Percentiles rank a stretch among this genome's conserved stretches.
phyloP scores from a whole-genome alignment of 2,888 invertebrate genomes.

The Cheilosia pagana region DNA sequence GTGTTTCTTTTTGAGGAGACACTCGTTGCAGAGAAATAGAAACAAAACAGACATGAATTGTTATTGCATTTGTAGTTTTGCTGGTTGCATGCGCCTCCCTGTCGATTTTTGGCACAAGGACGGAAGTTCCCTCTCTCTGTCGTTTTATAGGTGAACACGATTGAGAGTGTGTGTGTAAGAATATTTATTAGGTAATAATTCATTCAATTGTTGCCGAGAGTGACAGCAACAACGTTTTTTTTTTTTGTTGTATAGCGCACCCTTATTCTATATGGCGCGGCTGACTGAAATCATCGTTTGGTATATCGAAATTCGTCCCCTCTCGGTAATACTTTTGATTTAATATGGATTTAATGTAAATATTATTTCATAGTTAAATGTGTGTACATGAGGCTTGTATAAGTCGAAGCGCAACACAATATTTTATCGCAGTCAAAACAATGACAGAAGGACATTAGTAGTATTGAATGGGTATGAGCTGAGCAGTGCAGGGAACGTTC shows the following conservation, averaged over 20 bases:
- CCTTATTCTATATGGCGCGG: not conserved
- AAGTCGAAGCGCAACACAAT: slow-evolving; percentile 10
- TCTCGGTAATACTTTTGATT: slow-evolving; percentile 13
- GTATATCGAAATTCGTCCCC: slow-evolving; percentile 3
- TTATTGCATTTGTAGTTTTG: slow-evolving; percentile 18
- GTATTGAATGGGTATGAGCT: too few species aligned
- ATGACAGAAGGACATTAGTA: slow-evolving; percentile 24
- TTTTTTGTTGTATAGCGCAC: slow-evolving; percentile 14
- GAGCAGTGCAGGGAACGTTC: too few species aligned
- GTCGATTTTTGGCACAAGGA: slow-evolving; percentile 34
- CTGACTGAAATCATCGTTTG: not conserved
- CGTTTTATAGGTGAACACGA: slow-evolving; percentile 26
- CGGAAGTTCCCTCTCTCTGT: not conserved
- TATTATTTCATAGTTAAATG: slow-evolving; percentile 22
- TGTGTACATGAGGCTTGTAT: not conserved
- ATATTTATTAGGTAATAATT: slow-evolving; percentile 70
- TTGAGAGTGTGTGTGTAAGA: slow-evolving; percentile 1
- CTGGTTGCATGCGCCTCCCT: slow-evolving; percentile 40
- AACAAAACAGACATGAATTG: slow-evolving; percentile 13
- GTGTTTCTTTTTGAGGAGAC: slow-evolving; percentile 12
- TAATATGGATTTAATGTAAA: slow-evolving; percentile 57
- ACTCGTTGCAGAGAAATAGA: slow-evolving; percentile 6
- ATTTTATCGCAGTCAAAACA: slow-evolving; percentile 55
- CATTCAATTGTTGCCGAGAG: slow-evolving; percentile 58
- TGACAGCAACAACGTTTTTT: slow-evolving; percentile 43